Evolutionary conservation across 2,888 invertebrate genomes (phyloP).

Genomic region (Tridacna crocea): DNA sequence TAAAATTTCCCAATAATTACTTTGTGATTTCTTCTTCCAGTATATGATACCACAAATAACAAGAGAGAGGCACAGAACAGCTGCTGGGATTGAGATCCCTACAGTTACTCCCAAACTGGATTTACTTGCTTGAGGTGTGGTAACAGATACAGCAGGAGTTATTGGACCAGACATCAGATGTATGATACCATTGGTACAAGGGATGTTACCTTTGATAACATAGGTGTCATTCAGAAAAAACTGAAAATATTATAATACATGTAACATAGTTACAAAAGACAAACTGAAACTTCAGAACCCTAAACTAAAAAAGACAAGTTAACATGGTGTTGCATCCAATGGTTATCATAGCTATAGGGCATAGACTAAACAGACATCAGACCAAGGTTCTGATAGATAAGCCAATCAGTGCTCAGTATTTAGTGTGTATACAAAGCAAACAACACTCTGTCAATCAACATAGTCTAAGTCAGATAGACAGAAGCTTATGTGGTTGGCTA

Average conservation of each 20-base stretch:
- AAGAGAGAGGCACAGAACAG: slow-evolving; percentile 53
- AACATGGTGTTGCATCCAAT: no score
- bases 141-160: slow-evolving; percentile 8
- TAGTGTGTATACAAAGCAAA: no score
- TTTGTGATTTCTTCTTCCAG: slow-evolving; percentile 53
- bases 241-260: slow-evolving; percentile 52
- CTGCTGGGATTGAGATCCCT: slow-evolving; percentile 38
- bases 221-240: slow-evolving; percentile 63
- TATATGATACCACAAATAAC: slow-evolving; percentile 44
- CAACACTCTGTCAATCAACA: no score
- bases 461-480: no score
- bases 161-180: slow-evolving; percentile 65
- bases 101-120: slow-evolving; percentile 45
- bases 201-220: slow-evolving; percentile 68
- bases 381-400: no score
- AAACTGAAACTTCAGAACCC: not conserved
- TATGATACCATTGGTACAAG: slow-evolving; percentile 71
- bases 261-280: not conserved
- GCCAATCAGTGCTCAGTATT: no score
- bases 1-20: slow-evolving; percentile 62
- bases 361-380: no score
- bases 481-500: no score
- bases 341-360: no score
- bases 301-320: no score
- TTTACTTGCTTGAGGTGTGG: slow-evolving; percentile 50